phyloP scores from a whole-genome alignment of 2,888 invertebrate species.

The Andrena trimmerana region DNA sequence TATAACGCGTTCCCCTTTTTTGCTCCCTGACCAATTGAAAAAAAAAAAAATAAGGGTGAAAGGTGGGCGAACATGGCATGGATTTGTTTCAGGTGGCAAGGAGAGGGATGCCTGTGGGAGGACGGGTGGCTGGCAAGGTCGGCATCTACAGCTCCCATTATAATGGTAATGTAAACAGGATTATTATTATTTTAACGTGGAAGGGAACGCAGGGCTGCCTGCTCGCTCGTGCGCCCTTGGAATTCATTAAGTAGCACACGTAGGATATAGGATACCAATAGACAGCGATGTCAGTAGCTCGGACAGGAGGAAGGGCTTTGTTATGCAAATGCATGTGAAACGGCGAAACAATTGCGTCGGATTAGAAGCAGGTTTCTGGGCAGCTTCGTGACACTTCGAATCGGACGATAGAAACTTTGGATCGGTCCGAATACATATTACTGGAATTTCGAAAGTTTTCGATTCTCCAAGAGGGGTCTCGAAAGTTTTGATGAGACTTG shows the following conservation, averaged over 20 bases:
- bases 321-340: background rate
- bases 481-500: too few relatives aligned
- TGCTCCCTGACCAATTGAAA: background rate
- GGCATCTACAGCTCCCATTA: slow-evolving; percentile 91
- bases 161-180: slow-evolving; percentile 87
- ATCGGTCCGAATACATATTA: too few relatives aligned
- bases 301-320: background rate
- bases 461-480: too few relatives aligned
- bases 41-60: background rate
- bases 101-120: slow-evolving; percentile 88
- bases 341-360: background rate
- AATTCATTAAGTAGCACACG: background rate
- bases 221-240: background rate
- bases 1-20: background rate
- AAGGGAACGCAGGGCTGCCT: background rate
- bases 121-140: slow-evolving; percentile 92
- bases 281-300: too few relatives aligned
- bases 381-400: too few relatives aligned
- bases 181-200: slow-evolving; percentile 45
- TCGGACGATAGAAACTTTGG: too few relatives aligned
- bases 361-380: too few relatives aligned
- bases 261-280: background rate
- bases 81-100: slow-evolving; percentile 72
- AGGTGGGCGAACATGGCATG: background rate
- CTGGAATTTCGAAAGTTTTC: too few relatives aligned